A percentile compares a stretch with the other conserved stretches of the same genome.
These are phyloP conservation scores for Apamea sordens DNA, from an alignment of 2,888 invertebrate genomes.

Conservation along the genomic window DNA sequence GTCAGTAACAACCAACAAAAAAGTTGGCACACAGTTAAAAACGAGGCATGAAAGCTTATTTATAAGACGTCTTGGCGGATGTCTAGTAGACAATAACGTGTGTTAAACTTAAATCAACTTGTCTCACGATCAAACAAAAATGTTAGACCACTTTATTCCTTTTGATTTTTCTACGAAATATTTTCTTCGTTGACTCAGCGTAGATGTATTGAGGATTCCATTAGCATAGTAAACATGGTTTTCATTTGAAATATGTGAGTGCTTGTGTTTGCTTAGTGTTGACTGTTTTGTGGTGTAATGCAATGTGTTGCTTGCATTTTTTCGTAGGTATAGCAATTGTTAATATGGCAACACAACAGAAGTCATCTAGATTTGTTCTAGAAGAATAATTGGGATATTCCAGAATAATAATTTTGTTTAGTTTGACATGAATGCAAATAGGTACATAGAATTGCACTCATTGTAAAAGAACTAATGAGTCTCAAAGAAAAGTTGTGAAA, in stretches of 20 bases:
- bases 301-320: conserved; percentile 22
- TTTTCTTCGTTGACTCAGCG: conserved; percentile 55
- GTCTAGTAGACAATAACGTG: conserved; percentile 67
- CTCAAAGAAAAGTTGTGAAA: conserved; percentile 48
- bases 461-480: conserved; percentile 41
- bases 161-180: conserved; percentile 63
- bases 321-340: background rate
- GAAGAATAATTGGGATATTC: background rate
- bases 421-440: conserved; percentile 16
- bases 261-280: conserved; percentile 37
- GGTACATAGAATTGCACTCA: conserved; percentile 22
- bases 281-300: conserved; percentile 39
- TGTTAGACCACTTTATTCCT: conserved; percentile 62
- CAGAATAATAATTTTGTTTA: background rate
- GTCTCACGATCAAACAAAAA: conserved; percentile 65
- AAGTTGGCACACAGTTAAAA: conserved; percentile 61
- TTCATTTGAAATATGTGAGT: conserved; percentile 51
- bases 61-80: conserved; percentile 66
- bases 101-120: conserved; percentile 70
- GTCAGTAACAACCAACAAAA: conserved; percentile 51
- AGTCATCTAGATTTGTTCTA: background rate
- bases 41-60: conserved; percentile 66
- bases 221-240: conserved; percentile 62
- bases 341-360: background rate
- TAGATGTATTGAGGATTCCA: conserved; percentile 59